phyloP scores from a whole-genome alignment of 2,113 vertebrate genomes.

The Cavia porcellus region DNA sequence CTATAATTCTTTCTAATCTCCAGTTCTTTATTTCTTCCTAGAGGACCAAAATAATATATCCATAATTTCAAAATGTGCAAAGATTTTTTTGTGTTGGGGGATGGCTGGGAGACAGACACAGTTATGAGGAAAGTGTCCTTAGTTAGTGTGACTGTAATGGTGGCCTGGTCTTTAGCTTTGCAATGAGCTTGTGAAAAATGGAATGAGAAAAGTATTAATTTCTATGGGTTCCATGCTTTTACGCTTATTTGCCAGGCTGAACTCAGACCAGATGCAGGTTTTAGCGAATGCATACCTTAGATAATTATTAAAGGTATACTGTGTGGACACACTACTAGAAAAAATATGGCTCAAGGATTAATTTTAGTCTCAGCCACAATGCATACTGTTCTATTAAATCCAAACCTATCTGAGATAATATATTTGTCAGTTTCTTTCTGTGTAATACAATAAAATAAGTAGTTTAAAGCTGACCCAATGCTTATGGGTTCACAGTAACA shows the following conservation, averaged over 20 bases:
- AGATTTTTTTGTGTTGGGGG: neutral
- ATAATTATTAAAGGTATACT: neutral
- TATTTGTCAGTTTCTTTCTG: constrained; percentile 61
- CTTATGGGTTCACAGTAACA: constrained; percentile 55
- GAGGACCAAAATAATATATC: neutral
- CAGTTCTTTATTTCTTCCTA: constrained; percentile 32
- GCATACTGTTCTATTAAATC: neutral
- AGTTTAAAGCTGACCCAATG: constrained; percentile 67
- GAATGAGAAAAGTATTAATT: neutral
- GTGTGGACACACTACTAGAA: neutral
- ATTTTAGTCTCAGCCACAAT: constrained; percentile 62
- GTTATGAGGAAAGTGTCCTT: neutral
- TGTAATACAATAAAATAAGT: constrained; percentile 57
- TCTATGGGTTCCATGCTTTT: neutral
- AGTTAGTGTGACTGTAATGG: neutral
- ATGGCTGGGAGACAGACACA: neutral
- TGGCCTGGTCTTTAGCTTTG: neutral
- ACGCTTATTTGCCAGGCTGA: neutral
- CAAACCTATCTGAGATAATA: constrained; percentile 37
- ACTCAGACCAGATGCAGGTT: neutral
- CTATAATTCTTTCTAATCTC: neutral
- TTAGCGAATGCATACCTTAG: neutral
- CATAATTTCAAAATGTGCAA: constrained; percentile 13
- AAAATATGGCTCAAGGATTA: constrained; percentile 17
- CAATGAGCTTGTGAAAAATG: constrained; percentile 6